Conservation (phyloP, 2,888 invertebrate genomes). For the Sinodicranocentrus sp. region DNA sequence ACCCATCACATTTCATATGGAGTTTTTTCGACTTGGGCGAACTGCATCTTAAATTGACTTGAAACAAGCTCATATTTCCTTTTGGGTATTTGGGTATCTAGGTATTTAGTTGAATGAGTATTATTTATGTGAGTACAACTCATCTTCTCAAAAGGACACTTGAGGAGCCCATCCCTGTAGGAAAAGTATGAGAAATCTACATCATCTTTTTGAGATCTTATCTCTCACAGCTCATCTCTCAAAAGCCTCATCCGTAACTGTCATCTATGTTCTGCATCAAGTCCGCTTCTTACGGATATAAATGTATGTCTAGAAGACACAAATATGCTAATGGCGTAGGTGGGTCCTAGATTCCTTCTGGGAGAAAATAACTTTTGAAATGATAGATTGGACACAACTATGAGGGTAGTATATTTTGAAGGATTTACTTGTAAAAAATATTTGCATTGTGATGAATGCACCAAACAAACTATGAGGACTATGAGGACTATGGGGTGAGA, state of each 20-base stretch:
- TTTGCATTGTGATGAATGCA: too few relatives aligned
- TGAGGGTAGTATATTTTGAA: too few relatives aligned
- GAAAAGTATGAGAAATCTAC: slow-evolving; percentile 6
- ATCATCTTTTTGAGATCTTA: slow-evolving; percentile 11
- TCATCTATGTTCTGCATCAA: slow-evolving; percentile 13
- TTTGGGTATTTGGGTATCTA: too few relatives aligned
- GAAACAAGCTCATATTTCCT: too few relatives aligned
- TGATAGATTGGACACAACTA: slow-evolving; percentile 50
- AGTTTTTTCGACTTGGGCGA: too few relatives aligned
- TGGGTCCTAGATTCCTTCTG: slow-evolving; percentile 47
- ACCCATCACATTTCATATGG: too few relatives aligned
- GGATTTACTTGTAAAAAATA: too few relatives aligned
- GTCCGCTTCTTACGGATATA: neutral
- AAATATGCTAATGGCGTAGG: slow-evolving; percentile 46
- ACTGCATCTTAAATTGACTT: too few relatives aligned
- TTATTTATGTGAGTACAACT: slow-evolving; percentile 18
- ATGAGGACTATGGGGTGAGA: too few relatives aligned
- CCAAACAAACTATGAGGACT: too few relatives aligned
- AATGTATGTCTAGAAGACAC: neutral
- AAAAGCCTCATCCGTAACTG: slow-evolving; percentile 41
- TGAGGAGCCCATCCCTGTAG: slow-evolving; percentile 37
- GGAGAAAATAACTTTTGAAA: slow-evolving; percentile 17
- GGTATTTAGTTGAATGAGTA: too few relatives aligned
- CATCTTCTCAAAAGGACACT: slow-evolving; percentile 15
- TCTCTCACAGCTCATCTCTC: slow-evolving; percentile 12